A percentile compares a stretch with the other conserved stretches of the same genome.
Conservation (phyloP, 92 coral and sea anemone species). For the Palythoa grandiflora region DNA sequence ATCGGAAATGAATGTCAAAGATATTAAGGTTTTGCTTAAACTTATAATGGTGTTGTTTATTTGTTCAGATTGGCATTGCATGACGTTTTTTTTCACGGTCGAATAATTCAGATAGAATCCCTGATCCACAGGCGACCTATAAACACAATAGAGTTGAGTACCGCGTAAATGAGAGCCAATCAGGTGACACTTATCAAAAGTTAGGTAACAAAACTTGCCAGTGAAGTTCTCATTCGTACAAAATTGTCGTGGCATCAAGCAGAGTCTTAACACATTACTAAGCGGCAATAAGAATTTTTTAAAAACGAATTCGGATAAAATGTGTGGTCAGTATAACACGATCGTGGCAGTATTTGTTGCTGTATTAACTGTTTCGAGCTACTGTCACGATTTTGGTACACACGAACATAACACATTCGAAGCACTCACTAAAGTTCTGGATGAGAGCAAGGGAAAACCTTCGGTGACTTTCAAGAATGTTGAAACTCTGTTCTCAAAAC, state of each 20-base stretch:
- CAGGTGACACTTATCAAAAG: not conserved
- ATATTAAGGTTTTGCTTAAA: no score
- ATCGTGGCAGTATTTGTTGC: not conserved
- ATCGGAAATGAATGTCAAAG: no score
- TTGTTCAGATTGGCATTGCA: not conserved
- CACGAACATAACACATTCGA: slow-evolving; percentile 28
- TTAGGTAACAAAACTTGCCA: not conserved
- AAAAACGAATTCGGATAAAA: not conserved
- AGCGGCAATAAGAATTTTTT: not conserved
- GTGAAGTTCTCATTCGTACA: no score
- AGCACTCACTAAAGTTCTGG: slow-evolving; percentile 5
- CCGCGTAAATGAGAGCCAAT: not conserved
- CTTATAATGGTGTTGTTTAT: not conserved
- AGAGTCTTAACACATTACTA: not conserved
- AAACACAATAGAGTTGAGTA: no score
- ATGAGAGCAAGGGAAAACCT: slow-evolving; percentile 9
- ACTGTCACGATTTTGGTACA: slow-evolving; percentile 13
- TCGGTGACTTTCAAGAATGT: slow-evolving; percentile 23
- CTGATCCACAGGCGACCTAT: no score
- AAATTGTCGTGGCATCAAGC: not conserved
- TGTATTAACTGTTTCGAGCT: not conserved
- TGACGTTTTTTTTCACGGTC: not conserved
- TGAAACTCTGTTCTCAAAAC: slow-evolving; percentile 16
- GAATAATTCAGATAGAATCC: no score
- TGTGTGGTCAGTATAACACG: not conserved